Evolutionary conservation across 1,140 invertebrate species (phyloP).

Genomic region (Proctacanthus coquilletti): DNA sequence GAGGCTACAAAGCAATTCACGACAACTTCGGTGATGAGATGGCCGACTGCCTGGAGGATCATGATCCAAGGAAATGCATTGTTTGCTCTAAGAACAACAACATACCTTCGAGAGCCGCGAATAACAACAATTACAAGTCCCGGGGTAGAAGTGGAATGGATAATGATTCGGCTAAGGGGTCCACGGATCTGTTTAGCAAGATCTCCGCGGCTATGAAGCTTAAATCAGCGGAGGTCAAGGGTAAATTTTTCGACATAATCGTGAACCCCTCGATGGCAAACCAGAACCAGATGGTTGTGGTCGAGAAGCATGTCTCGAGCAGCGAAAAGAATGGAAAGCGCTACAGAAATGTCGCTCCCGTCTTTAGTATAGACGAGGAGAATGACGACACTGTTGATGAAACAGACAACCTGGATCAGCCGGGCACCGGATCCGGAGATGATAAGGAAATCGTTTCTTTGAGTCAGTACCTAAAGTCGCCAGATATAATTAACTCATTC

Average conservation of each 20-base stretch:
- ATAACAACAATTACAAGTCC: neutral
- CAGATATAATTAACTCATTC: conserved; percentile 71
- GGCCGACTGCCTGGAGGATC: conserved; percentile 63
- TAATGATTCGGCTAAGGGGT: conserved; percentile 11
- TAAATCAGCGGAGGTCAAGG: conserved; percentile 86
- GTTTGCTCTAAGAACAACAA: conserved; percentile 43
- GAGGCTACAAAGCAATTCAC: conserved; percentile 83
- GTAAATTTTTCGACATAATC: conserved; percentile 87
- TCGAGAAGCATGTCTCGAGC: conserved; percentile 60
- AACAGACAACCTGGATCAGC: conserved; percentile 12
- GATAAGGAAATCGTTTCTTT: conserved; percentile 52
- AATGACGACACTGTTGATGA: conserved; percentile 44
- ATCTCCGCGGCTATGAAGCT: conserved; percentile 66
- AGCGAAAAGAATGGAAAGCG: conserved; percentile 69
- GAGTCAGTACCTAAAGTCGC: conserved; percentile 60
- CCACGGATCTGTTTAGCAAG: conserved; percentile 57
- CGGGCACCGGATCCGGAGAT: conserved; percentile 25
- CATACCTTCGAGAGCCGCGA: neutral
- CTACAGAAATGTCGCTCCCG: conserved; percentile 77
- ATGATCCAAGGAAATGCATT: conserved; percentile 60
- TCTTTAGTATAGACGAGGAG: conserved; percentile 92
- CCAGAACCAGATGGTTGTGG: conserved; percentile 26
- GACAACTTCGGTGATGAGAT: conserved; percentile 69
- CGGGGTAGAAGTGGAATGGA: neutral
- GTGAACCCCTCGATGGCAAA: conserved; percentile 52